Evolutionary conservation across 2,888 invertebrate genomes (phyloP), one percentile per base, ranked within the genome.

Genomic region (Pheosia tremula): DNA sequence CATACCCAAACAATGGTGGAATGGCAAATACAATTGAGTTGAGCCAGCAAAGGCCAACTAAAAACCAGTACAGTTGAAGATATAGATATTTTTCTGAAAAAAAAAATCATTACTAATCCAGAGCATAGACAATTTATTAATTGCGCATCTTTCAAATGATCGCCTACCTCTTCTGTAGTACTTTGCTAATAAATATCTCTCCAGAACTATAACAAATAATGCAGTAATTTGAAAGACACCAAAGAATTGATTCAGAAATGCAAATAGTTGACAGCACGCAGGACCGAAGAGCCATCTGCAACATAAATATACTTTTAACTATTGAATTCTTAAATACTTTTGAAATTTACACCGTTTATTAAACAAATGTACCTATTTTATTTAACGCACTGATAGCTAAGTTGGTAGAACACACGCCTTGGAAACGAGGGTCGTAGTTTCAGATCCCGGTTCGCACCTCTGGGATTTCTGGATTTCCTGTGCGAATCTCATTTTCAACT

Each of bases 211-310:
- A 39, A 91, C 82, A 60, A 94, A 82, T 68, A 95, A 75, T 59
- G 94, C 89, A 68, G 86, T 84, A 85, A 94, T 93, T 90, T 94
- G 94, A 79, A 94, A 93, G 67, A 94, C 87, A 80, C 94, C 94
- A 79, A 94, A 88, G 74, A 94, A 92, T 81, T 94, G 94, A 77
- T 94, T 93, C 72, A 94, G 82, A 83, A 94, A 95, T 63, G 94
- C 95, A 74, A 91, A 94, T 60, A 94, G 81, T 76, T 94, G 93
- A 80, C 95, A 95, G 80, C 94, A 93, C 62, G 90, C 84, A 64
- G 89, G 79, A 53, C 94, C 94, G 77, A 94, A 95, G 57, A 95
- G 77, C 95, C 95, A 95, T 89, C 95, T 95, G 83, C 65, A 90
- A 89, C 64, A 61, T 50, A 59, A 62, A 62, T 6, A 47, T 11